Base-by-base conservation (phyloP, 2,113 vertebrate species). In the Haplochromis burtoni region DNA sequence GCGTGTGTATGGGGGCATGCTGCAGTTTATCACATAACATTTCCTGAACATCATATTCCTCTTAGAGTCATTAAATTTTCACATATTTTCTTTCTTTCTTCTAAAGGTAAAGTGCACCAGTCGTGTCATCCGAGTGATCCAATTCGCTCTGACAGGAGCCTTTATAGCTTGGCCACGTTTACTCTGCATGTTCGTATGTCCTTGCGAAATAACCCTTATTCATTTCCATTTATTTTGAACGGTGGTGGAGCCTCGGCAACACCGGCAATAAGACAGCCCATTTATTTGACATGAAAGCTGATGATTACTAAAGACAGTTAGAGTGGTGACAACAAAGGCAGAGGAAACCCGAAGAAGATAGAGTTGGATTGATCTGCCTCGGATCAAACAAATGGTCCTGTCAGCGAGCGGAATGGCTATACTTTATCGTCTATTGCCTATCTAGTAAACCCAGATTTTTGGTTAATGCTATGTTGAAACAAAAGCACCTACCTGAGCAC, bases 281-380 rank as follows among this genome's bases (percentile, higher is more conserved):
- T 95, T 94, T 92, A 92, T 94, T 86, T 93, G 93, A 95, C 92
- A 93, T 83, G 92, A 94, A 92, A 92, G 91, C 90, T 85, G 81
- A 94, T 94, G 94, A 94, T 95, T 90, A 81, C 86, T 92, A 87
- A 94, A 88, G 94, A 95, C 93, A 95, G 92, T 88, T 89, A 7
- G 55, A 89, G 91, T 86, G 91, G 85, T 88, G 87, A 90, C 90
- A 89, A 94, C 93, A 93, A 90, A 91, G 87, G 91, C 61, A 71
- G 82, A 90, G 92, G 89, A 94, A 94, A 94, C 86, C 87, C 89
- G 87, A 57, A 88, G 45, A 89, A 92, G 87, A 94, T 89, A 82
- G 93, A 92, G 91, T 68, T 83, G 91, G 91, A 94, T 92, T 94
- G 93, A 95, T 95, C 93, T 84, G 61, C 86, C 88, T 55, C 29